These are phyloP conservation scores for Bombus picipes DNA, from an alignment of 1,140 invertebrate genomes.

Conservation along the genomic window DNA sequence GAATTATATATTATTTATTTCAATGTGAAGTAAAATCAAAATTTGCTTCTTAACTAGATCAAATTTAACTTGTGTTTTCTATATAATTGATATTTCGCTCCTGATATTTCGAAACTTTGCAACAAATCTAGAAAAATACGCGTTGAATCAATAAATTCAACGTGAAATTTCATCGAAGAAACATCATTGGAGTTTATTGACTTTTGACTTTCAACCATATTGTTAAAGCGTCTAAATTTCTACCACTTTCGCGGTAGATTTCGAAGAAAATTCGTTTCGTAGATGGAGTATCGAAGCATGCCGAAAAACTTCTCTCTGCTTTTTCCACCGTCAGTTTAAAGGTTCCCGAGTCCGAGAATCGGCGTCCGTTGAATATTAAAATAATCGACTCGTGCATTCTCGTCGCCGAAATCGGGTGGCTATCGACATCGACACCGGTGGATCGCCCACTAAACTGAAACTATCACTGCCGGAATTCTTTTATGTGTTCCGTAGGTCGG, in stretches of 20 bases:
- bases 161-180: background rate
- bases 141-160: background rate
- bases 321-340: background rate
- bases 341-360: background rate
- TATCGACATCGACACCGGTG: conserved; percentile 12
- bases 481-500: conserved; percentile 27
- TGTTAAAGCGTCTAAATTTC: background rate
- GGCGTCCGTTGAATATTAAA: conserved; percentile 27
- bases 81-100: background rate
- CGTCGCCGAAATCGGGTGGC: background rate
- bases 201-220: background rate
- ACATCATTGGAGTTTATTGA: background rate
- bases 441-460: conserved; percentile 7
- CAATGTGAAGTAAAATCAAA: too few relatives aligned
- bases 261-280: background rate
- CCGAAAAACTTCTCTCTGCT: background rate
- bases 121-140: background rate
- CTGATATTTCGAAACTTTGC: background rate
- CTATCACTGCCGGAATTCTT: conserved; percentile 27
- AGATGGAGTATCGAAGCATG: background rate
- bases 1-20: background rate
- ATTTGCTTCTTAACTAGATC: background rate
- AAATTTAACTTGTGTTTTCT: background rate
- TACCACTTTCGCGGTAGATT: background rate
- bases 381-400: conserved; percentile 26